These are phyloP conservation scores for Saguinus imperator DNA, from an alignment of 2,113 vertebrate species.

Conservation along the genomic window DNA sequence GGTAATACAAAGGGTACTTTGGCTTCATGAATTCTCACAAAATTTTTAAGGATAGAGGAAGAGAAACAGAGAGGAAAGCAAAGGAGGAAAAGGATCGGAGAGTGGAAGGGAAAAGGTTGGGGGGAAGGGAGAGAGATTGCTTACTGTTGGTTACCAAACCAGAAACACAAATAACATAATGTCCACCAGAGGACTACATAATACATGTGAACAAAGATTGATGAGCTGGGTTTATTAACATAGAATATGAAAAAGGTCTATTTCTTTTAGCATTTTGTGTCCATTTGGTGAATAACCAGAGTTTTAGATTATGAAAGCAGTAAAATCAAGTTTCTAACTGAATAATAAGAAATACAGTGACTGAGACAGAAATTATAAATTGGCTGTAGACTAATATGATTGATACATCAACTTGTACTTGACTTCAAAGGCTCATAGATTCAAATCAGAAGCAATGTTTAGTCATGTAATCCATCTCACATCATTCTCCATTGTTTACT, in stretches of 20 bases:
- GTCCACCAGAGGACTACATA: neutral
- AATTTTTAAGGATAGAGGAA: neutral
- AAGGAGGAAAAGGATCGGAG: neutral
- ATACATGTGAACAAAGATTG: neutral
- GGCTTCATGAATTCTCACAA: slow-evolving; percentile 3
- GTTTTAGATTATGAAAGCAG: slow-evolving; percentile 21
- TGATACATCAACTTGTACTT: neutral
- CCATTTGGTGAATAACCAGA: slow-evolving; percentile 1
- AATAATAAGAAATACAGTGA: neutral
- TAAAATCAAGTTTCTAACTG: slow-evolving; percentile 41
- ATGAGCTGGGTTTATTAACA: slow-evolving; percentile 10
- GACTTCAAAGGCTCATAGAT: neutral
- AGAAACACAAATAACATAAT: slow-evolving; percentile 22
- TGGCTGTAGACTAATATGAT: neutral
- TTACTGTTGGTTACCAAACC: neutral
- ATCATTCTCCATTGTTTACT: neutral
- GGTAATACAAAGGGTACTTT: neutral
- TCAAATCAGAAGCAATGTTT: slow-evolving; percentile 32
- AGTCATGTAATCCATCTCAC: neutral
- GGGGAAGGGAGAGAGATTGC: neutral
- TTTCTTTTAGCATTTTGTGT: slow-evolving; percentile 23
- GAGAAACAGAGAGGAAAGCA: neutral
- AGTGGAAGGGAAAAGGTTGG: neutral
- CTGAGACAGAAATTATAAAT: slow-evolving; percentile 27
- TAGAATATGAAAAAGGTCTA: neutral